A percentile compares a stretch with the other conserved stretches of the same genome.
Conservation (phyloP, 2,797 vertebrate genomes). For the Amazona ochrocephala region DNA sequence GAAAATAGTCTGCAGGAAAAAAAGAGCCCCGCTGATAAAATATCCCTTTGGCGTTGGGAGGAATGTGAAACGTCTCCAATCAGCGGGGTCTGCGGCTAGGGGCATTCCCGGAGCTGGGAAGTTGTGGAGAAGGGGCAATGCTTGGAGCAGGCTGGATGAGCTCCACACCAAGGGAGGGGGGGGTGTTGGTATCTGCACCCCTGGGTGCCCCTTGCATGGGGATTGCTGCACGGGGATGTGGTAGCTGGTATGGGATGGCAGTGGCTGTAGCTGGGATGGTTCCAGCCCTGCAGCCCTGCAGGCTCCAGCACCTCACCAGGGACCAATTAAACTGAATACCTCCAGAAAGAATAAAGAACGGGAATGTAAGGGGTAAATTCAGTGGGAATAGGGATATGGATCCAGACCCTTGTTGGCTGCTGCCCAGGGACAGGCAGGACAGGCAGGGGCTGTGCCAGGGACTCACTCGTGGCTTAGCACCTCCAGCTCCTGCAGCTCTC, state of each 20-base stretch:
- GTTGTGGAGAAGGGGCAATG: not conserved
- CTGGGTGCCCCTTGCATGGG: not conserved
- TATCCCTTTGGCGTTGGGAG: slow-evolving; percentile 52
- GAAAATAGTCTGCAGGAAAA: slow-evolving; percentile 75
- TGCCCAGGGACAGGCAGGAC: not conserved
- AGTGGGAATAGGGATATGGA: not conserved
- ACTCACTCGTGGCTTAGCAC: not conserved
- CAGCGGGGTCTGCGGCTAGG: slow-evolving; percentile 27
- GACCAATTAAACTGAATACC: not conserved
- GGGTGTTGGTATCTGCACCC: not conserved
- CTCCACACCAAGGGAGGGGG: not conserved
- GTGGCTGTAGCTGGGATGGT: not conserved
- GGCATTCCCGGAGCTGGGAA: not conserved
- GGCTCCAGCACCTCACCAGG: not conserved
- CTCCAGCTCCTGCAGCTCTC: rapidly evolving
- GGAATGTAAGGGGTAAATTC: rapidly evolving
- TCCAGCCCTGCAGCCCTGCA: rapidly evolving
- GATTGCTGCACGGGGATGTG: rapidly evolving
- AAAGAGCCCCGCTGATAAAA: slow-evolving; percentile 66
- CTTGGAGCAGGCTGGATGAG: not conserved
- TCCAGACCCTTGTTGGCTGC: not conserved
- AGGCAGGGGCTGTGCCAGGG: not conserved
- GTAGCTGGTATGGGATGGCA: not conserved
- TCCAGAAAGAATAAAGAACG: not conserved
- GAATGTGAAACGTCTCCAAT: slow-evolving; percentile 70